phyloP scores from a whole-genome alignment of 2,113 vertebrate species.

The Camelus bactrianus region DNA sequence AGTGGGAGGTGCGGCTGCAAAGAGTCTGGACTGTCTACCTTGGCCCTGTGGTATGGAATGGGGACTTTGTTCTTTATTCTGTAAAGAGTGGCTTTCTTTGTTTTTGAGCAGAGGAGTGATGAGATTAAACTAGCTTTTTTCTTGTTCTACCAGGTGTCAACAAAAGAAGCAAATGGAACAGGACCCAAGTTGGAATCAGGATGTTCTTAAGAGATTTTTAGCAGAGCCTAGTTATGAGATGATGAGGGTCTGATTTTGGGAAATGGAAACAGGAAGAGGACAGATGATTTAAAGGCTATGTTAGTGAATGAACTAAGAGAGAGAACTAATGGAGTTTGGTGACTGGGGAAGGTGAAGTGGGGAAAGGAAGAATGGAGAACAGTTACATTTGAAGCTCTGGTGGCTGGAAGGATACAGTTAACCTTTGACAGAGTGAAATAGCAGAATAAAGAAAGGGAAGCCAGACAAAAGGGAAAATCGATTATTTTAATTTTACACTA shows the following conservation, averaged over 20 bases:
- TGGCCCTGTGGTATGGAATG: neutral
- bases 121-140: constrained; percentile 24
- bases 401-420: neutral
- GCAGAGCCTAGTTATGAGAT: neutral
- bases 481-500: neutral
- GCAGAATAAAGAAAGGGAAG: neutral
- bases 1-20: neutral
- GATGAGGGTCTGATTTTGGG: neutral
- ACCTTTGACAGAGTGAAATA: neutral
- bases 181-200: neutral
- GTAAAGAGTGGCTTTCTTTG: constrained; percentile 2
- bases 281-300: neutral
- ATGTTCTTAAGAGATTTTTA: neutral
- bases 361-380: neutral
- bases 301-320: neutral
- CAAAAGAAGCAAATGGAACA: neutral
- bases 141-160: neutral
- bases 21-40: neutral
- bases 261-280: neutral
- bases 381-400: neutral
- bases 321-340: neutral
- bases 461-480: neutral
- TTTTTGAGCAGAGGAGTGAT: neutral
- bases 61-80: neutral
- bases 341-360: neutral